Percentiles rank a stretch among this genome's conserved stretches.
Evolutionary conservation across 2,888 invertebrate species (phyloP).

Genomic region (Philereme vetulata): DNA sequence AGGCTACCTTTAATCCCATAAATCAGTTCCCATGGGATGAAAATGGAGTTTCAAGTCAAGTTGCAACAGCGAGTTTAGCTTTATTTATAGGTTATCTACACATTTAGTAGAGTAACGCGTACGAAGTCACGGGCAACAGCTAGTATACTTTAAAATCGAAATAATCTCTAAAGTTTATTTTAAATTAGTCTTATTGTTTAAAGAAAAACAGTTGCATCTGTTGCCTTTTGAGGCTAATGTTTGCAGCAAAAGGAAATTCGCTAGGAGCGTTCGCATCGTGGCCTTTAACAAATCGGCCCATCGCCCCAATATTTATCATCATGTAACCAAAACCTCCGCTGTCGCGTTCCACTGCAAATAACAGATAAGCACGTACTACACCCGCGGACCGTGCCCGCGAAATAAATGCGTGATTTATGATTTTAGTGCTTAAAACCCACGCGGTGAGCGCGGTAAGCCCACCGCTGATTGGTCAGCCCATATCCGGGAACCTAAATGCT

Average conservation of each 20-base stretch:
- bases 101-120: too few species aligned
- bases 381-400: slow-evolving; percentile 70
- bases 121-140: too few species aligned
- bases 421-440: slow-evolving; percentile 60
- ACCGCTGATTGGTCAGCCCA: slow-evolving; percentile 52
- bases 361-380: slow-evolving; percentile 77
- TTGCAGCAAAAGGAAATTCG: neutral
- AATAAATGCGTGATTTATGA: slow-evolving; percentile 81
- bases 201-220: neutral
- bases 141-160: too few species aligned
- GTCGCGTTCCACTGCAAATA: slow-evolving; percentile 69
- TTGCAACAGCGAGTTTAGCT: too few species aligned
- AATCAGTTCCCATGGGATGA: too few species aligned
- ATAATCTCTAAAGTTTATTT: too few species aligned
- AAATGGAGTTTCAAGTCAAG: too few species aligned
- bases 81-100: too few species aligned
- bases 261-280: slow-evolving; percentile 2
- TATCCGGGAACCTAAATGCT: slow-evolving; percentile 45
- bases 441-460: slow-evolving; percentile 37
- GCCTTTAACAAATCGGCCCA: slow-evolving; percentile 37
- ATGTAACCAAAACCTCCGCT: slow-evolving; percentile 61
- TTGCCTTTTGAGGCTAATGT: neutral
- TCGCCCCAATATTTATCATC: slow-evolving; percentile 74
- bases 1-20: too few species aligned
- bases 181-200: too few species aligned